Evolutionary conservation across 2,797 vertebrate genomes (phyloP).

Genomic region (Thalassophryne amazonica): DNA sequence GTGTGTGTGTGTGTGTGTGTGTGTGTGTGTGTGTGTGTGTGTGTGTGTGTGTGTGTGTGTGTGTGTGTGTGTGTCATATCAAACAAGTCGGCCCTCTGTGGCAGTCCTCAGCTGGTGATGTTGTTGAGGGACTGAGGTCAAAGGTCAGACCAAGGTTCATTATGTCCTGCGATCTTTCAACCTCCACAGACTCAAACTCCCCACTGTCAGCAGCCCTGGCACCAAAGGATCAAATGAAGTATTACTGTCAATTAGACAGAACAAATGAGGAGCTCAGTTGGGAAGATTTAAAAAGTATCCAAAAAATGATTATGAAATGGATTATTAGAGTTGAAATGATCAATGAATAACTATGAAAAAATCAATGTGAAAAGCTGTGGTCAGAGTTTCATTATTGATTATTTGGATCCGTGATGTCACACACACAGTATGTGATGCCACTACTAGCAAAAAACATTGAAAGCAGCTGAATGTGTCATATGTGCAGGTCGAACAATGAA

Average conservation of each 20-base stretch:
- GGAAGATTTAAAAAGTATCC: neutral
- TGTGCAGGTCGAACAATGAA: too few relatives aligned
- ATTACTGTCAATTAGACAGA: conserved; percentile 40
- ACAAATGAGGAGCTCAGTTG: neutral
- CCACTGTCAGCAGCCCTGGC: conserved; percentile 28
- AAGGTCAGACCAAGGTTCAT: conserved; percentile 60
- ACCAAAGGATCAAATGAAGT: conserved; percentile 38
- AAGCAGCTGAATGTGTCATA: too few relatives aligned
- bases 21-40: conserved; percentile 1
- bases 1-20: neutral
- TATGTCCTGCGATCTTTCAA: conserved; percentile 48
- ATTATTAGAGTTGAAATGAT: neutral
- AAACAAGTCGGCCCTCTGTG: conserved; percentile 43
- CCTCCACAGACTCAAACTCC: conserved; percentile 31
- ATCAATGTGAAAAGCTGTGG: too few relatives aligned
- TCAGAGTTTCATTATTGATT: too few relatives aligned
- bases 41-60: conserved; percentile 13
- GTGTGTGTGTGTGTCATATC: conserved; percentile 15
- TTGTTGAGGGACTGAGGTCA: conserved; percentile 39
- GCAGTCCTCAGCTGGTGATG: conserved; percentile 54
- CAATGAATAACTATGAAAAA: too few relatives aligned
- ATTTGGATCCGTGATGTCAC: too few relatives aligned
- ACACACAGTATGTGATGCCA: too few relatives aligned
- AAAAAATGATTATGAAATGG: neutral
- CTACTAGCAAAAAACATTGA: too few relatives aligned